phyloP scores from a whole-genome alignment of 2,888 invertebrate genomes.

The Pseudolycoriella hygida region DNA sequence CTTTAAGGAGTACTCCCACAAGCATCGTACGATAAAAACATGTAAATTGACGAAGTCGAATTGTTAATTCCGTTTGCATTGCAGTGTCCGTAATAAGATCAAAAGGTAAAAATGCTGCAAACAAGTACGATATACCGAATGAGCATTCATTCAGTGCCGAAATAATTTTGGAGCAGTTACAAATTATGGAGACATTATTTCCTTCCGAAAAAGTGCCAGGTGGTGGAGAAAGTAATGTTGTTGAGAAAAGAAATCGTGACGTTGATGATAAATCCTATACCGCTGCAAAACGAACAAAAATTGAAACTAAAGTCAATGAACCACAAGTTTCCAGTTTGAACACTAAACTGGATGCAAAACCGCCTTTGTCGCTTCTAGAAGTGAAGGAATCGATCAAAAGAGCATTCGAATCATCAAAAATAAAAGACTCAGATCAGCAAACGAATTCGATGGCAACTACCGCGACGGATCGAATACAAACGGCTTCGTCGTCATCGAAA shows the following conservation, averaged over 20 bases:
- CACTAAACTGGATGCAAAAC: no score
- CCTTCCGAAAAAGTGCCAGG: neutral
- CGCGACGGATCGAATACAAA: slow-evolving; percentile 4
- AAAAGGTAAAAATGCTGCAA: slow-evolving; percentile 25
- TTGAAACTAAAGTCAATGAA: neutral
- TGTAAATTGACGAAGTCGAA: slow-evolving; percentile 6
- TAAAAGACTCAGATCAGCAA: neutral
- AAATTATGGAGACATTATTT: slow-evolving; percentile 18
- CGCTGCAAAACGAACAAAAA: neutral
- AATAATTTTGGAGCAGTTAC: slow-evolving; percentile 43
- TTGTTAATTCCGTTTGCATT: slow-evolving; percentile 13
- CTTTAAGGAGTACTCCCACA: slow-evolving; percentile 62
- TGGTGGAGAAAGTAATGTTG: neutral
- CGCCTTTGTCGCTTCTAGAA: neutral
- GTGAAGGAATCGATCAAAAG: neutral
- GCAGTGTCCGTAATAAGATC: slow-evolving; percentile 46
- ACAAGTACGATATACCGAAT: slow-evolving; percentile 36
- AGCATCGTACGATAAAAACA: slow-evolving; percentile 65
- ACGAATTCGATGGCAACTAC: neutral
- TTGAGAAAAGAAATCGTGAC: neutral
- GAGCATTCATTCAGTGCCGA: slow-evolving; percentile 32
- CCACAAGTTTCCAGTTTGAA: no score
- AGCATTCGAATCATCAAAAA: neutral
- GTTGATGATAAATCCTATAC: neutral
- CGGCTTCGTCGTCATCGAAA: slow-evolving; percentile 22